Base-by-base conservation (phyloP, 2,797 vertebrate species). In the Staurois parvus region DNA sequence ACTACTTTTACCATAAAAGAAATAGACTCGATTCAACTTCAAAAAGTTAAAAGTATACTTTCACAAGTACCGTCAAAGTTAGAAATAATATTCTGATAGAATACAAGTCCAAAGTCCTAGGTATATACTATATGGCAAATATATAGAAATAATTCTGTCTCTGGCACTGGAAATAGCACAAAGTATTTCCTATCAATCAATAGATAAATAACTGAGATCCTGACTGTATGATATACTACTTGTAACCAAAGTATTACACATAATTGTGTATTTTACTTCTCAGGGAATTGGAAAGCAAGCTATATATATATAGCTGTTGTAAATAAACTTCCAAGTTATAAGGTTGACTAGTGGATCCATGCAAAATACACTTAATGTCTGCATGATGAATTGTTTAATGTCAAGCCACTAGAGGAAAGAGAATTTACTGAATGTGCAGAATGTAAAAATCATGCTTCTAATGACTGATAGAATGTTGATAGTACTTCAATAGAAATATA, bases 351-450 rank as follows among this genome's bases (percentile, higher is more conserved):
- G 74, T 83, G 77, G 45, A 77, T 80, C 70, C 84, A 85, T 80
- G 77, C 84, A 85, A 85, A 85, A 80, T 86, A 72, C 56, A 81
- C 79, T 82, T 78, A 86, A 76, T 72, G 84, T 86, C 79, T 48
- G 29, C 62, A 37, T 73, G 79, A 86, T 86, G 45, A 83, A 86
- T 86, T 52, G 74, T 70, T 66, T 56, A 34, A 34, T 70, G 85
- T 66, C 85, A 72, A 82, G 69, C 69, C 73, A 77, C 74, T 56
- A 77, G 79, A 82, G 79, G 74, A 81, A 86, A 83, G n/a, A 78
- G 56, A 83, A 77, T 82, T 86, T 86, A 83, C 85, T 77, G 85
- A 83, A 82, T n/a, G 59, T 59, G 67, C 42, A 75, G 45, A 73
- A 75, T 32, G 67, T 45, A 72, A 52, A 72, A 77, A 78, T 78